These are phyloP conservation scores for Rhabdornis inornatus DNA, from an alignment of 2,113 vertebrate species.

Conservation along the genomic window DNA sequence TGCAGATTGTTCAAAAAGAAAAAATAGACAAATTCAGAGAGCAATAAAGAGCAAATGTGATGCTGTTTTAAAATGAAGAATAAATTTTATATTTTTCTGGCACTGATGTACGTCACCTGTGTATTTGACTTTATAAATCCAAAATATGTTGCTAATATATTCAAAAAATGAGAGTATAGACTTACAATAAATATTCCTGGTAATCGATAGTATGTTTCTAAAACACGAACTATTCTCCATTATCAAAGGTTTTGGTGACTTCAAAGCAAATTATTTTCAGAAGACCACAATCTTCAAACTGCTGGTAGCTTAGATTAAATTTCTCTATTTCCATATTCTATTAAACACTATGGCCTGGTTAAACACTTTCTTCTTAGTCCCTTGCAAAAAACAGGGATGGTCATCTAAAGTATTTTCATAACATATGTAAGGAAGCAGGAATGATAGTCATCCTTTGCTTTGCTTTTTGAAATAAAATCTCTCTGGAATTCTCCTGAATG, in stretches of 20 bases:
- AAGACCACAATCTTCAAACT: neutral
- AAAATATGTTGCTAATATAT: neutral
- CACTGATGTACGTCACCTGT: neutral
- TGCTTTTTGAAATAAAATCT: neutral
- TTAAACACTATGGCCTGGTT: neutral
- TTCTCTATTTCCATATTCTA: fast-evolving
- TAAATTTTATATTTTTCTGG: neutral
- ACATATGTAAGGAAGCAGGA: neutral
- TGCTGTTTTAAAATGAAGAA: neutral
- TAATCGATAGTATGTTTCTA: neutral
- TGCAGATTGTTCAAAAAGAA: neutral
- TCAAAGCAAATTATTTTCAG: neutral
- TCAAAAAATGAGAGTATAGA: neutral
- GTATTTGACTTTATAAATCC: neutral
- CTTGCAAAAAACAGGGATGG: neutral
- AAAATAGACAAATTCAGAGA: neutral
- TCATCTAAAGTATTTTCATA: neutral
- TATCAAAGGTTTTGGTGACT: neutral
- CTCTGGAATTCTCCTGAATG: neutral
- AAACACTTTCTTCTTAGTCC: neutral
- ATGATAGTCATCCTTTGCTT: neutral
- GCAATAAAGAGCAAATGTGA: neutral
- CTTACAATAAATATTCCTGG: neutral
- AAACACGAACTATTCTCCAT: neutral
- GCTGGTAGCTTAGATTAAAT: neutral